Percentiles rank a stretch among this genome's conserved stretches.
Evolutionary conservation across 2,797 vertebrate genomes (phyloP).

Genomic region (Hoplostethus mediterraneus): DNA sequence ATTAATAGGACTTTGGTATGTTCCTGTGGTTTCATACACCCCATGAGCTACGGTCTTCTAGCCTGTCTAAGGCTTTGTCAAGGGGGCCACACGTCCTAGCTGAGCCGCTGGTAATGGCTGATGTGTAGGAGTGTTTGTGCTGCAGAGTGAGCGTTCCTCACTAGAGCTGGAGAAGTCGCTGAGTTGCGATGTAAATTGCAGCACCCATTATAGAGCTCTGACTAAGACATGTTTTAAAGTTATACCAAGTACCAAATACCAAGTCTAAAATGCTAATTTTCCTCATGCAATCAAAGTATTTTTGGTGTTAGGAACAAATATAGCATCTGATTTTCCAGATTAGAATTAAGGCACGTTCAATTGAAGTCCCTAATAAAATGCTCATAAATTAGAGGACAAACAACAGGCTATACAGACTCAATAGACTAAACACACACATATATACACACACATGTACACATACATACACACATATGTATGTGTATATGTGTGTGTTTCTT

Average conservation of each 20-base stretch:
- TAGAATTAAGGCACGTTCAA: too few species aligned
- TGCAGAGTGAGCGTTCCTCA: constrained; percentile 19
- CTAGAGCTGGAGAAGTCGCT: constrained; percentile 16
- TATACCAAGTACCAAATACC: too few species aligned
- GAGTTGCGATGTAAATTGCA: not conserved
- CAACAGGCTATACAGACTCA: too few species aligned
- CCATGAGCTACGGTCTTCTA: constrained; percentile 31
- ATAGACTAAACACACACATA: too few species aligned
- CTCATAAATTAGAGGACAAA: too few species aligned
- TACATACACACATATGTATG: not conserved
- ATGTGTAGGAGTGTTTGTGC: constrained; percentile 37
- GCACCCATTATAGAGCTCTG: not conserved
- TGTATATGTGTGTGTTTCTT: not conserved
- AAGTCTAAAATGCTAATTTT: constrained; percentile 9
- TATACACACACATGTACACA: too few species aligned
- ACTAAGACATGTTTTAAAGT: too few species aligned
- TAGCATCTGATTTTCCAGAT: too few species aligned
- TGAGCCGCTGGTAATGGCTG: constrained; percentile 34
- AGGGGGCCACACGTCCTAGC: constrained; percentile 22
- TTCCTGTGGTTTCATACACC: constrained; percentile 7
- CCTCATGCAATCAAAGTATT: constrained; percentile 5
- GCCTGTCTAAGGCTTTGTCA: constrained; percentile 41
- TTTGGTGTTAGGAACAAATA: too few species aligned
- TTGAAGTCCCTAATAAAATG: too few species aligned
- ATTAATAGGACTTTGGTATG: constrained; percentile 57